phyloP scores from a whole-genome alignment of 2,113 vertebrate species.

The Chloebia gouldiae region DNA sequence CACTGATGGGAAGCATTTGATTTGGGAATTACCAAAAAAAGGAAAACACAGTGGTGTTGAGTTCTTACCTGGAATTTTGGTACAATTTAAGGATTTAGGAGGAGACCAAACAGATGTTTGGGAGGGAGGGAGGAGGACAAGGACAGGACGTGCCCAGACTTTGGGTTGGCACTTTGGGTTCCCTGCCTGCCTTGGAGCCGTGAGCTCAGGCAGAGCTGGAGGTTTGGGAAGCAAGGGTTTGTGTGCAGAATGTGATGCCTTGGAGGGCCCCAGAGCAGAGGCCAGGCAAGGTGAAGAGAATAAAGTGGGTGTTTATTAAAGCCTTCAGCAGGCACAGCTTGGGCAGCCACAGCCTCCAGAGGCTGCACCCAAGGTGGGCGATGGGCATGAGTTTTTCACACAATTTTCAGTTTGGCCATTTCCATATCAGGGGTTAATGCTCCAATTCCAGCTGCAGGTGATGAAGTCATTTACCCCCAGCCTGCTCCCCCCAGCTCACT shows the following conservation, averaged over 20 bases:
- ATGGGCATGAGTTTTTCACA: background rate
- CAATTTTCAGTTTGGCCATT: background rate
- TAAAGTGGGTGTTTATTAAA: background rate
- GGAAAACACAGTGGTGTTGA: background rate
- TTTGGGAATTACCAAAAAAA: background rate
- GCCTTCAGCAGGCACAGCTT: background rate
- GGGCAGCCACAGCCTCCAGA: background rate
- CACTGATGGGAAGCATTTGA: background rate
- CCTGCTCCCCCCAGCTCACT: background rate
- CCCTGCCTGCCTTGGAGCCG: background rate
- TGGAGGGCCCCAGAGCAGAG: background rate
- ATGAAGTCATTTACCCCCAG: background rate
- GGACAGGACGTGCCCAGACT: rapidly evolving
- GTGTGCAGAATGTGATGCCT: background rate
- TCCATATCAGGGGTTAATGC: background rate
- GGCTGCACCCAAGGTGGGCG: background rate
- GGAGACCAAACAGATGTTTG: rapidly evolving
- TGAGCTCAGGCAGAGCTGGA: background rate
- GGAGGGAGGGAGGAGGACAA: background rate
- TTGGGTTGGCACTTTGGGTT: background rate
- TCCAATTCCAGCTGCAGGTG: background rate
- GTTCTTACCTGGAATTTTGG: background rate
- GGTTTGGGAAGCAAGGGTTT: background rate
- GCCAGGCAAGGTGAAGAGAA: background rate
- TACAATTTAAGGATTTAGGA: background rate